phyloP scores from a whole-genome alignment of 2,888 invertebrate species.

The Dilophus febrilis region DNA sequence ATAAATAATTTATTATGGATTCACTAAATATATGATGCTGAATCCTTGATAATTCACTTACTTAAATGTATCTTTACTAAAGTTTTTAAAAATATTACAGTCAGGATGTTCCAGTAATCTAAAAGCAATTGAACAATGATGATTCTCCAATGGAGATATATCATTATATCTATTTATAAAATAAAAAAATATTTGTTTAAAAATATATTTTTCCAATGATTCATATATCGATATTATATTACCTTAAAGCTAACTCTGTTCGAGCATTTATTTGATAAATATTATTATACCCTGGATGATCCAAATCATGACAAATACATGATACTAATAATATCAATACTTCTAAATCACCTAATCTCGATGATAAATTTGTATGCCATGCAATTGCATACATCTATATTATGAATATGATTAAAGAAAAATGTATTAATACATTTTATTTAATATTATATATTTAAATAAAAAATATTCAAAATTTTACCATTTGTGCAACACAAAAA shows the following conservation, averaged over 20 bases:
- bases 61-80: slow-evolving; percentile 42
- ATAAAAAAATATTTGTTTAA: background rate
- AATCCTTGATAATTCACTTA: slow-evolving; percentile 18
- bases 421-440: background rate
- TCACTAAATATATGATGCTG: background rate
- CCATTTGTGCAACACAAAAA: slow-evolving; percentile 79
- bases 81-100: slow-evolving; percentile 60
- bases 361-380: slow-evolving; percentile 50
- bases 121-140: slow-evolving; percentile 73
- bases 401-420: slow-evolving; percentile 3
- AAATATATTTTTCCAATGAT: background rate
- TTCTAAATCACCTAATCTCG: slow-evolving; percentile 55
- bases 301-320: slow-evolving; percentile 65
- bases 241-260: slow-evolving; percentile 61
- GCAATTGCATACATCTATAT: slow-evolving; percentile 65
- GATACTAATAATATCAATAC: slow-evolving; percentile 59
- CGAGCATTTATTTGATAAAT: slow-evolving; percentile 70
- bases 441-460: background rate
- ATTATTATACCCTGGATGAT: slow-evolving; percentile 62
- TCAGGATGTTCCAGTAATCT: slow-evolving; percentile 61
- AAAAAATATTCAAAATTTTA: slow-evolving; percentile 24
- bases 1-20: background rate
- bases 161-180: slow-evolving; percentile 47
- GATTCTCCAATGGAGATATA: slow-evolving; percentile 71
- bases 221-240: slow-evolving; percentile 3